phyloP scores from a whole-genome alignment of 1,140 invertebrate species.

The Drosophila orosa region DNA sequence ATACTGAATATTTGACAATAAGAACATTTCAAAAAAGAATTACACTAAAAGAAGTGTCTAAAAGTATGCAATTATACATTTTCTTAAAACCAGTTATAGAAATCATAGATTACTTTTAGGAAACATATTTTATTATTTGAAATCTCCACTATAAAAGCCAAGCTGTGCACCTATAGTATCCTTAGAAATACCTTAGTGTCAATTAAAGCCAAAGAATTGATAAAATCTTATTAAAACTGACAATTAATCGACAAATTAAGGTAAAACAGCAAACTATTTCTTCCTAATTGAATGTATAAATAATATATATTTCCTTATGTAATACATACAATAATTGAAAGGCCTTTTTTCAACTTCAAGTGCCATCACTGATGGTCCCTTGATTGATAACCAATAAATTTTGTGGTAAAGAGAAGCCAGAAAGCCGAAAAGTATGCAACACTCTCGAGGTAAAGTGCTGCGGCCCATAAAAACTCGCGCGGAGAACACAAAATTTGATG shows the following conservation, averaged over 20 bases:
- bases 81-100: not conserved
- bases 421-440: conserved; percentile 73
- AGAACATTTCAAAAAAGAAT: not conserved
- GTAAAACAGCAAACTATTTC: not conserved
- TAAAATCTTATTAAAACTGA: not conserved
- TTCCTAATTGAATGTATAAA: not conserved
- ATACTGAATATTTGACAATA: no score
- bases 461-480: conserved; percentile 58
- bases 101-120: not conserved
- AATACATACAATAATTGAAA: not conserved
- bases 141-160: not conserved
- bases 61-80: not conserved
- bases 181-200: not conserved
- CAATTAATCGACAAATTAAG: no score
- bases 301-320: not conserved
- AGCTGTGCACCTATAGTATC: no score
- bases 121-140: not conserved
- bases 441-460: conserved; percentile 70
- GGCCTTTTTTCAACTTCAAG: not conserved
- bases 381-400: conserved; percentile 25
- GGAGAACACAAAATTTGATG: conserved; percentile 76
- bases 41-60: not conserved
- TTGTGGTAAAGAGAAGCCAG: conserved; percentile 19
- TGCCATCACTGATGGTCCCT: conserved; percentile 6
- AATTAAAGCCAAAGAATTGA: not conserved